Base-by-base conservation (phyloP, 2,888 invertebrate genomes). In the Drosophila macrothrix region DNA sequence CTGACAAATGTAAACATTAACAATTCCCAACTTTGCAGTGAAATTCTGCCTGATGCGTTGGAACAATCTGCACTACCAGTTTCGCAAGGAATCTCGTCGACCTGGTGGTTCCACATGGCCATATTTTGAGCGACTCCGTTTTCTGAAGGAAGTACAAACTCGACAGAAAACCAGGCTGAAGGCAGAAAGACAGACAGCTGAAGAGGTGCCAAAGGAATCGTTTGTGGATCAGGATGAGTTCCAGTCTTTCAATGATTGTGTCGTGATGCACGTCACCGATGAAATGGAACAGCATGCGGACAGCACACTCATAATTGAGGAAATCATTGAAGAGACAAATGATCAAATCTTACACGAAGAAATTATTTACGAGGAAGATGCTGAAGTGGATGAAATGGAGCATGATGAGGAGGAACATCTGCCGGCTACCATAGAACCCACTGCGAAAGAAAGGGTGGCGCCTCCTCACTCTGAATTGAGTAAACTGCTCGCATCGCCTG, bases 21-120 rank as follows among this genome's bases (percentile, higher is more conserved):
- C 16, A 0, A 29, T n/a, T 16, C 9, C 29, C 3, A 10, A 3
- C 0, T 0, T 60, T 39, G 1, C 29, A 92, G 92, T 89, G 28
- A 82, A 91, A 58, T 92, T 92, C 46, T 92, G 92, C 25, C 31
- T 92, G 25, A 92, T 87, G 83, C 92, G 92, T 5, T 92, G 92
- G 92, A 90, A 88, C 25, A 92, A 92, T 67, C 72, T 92, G 16
- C 81, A 91, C 37, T 90, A 91, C 3, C 92, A 92, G 56, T 92
- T 90, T 66, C 84, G 91, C 5, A 92, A 92, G 39, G 92, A 92
- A 55, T 69, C 87, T 0, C 85, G 91, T 0, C 78, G 89, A 14
- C 56, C 84, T 1, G 80, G 76, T 0, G 83, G 83, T 1, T 91
- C 92, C 1, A 89, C 90, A 6, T 92, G 92, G 92, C 92, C 92